Evolutionary conservation across 1,140 invertebrate species (phyloP), one percentile per base, ranked within the genome.

Genomic region (Cydia amplana): DNA sequence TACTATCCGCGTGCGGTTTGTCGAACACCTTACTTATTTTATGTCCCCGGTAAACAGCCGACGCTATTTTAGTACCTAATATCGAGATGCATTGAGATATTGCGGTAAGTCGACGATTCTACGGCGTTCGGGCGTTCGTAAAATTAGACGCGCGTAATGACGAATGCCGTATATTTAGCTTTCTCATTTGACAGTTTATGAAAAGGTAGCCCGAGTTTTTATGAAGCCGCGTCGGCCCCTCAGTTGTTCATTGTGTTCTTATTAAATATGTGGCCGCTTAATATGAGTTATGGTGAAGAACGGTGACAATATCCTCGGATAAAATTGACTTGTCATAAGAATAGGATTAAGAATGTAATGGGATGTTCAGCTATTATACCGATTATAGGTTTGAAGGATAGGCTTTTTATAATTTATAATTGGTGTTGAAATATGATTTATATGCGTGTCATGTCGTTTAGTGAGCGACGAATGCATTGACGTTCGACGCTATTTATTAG

Each of bases 391-490:
- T 78, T 86, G 85, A 85, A 84, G 77, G 81, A 87, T 88, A 84
- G 79, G 73, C 79, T 82, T 88, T 87, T 90, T 83, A 90, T 89
- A 81, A 82, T 70, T 70, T 70, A 70, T 84, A 84, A 91, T 89
- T 88, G 84, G 80, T 80, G 78, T 84, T 83, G 84, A 78, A 82
- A 86, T 89, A 90, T 91, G 87, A 90, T 92, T 90, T 90, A 91
- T 86, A 85, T 55, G 82, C 76, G 76, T 84, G 84, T 83, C 82
- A 80, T 72, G 78, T 75, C 49, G 10, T 73, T 72, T 75, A 25
- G 73, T 73, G 32, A 36, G 25, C 36, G 67, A 36, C 73, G 55
- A 60, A 28, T 14, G 67, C 60, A 72, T 78, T 77, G 75, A 77
- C 76, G 60, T 74, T 74, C 46, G 78, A 80, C 79, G 78, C 79